phyloP scores from a whole-genome alignment of 1,140 invertebrate genomes.

The Aphelenchoides besseyi region DNA sequence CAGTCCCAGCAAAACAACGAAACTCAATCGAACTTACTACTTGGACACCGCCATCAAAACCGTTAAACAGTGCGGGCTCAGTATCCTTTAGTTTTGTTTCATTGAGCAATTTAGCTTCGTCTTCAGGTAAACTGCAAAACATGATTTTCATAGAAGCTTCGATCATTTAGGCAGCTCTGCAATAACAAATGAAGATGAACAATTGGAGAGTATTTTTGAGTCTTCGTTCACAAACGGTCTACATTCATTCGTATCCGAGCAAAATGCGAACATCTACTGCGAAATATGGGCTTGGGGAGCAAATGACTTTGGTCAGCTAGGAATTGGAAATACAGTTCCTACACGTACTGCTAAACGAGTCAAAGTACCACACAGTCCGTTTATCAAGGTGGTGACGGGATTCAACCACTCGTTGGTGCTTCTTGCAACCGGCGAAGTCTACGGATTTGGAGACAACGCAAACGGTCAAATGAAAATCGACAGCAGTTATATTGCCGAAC shows the following conservation, averaged over 20 bases:
- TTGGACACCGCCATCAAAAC: background rate
- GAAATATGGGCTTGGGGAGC: conserved; percentile 33
- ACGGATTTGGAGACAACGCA: conserved; percentile 31
- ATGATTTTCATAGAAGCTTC: background rate
- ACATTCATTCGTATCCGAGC: conserved; percentile 14
- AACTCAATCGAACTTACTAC: conserved; percentile 10
- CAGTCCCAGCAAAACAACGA: conserved; percentile 8
- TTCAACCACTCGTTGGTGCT: conserved; percentile 27
- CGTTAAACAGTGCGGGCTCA: background rate
- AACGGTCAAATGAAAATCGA: conserved; percentile 36
- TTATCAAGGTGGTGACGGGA: conserved; percentile 27
- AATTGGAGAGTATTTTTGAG: background rate
- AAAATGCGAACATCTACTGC: conserved; percentile 20
- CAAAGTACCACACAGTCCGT: conserved; percentile 13
- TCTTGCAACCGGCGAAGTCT: conserved; percentile 30
- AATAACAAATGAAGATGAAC: background rate
- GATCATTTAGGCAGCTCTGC: background rate
- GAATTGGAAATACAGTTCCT: conserved; percentile 29
- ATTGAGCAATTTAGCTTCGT: conserved; percentile 17
- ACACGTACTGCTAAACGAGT: conserved; percentile 24
- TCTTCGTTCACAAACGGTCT: background rate
- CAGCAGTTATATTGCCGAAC: conserved; percentile 23
- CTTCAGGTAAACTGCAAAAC: conserved; percentile 4
- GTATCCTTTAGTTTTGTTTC: conserved; percentile 13
- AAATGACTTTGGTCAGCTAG: conserved; percentile 27